Evolutionary conservation across 1,140 invertebrate species (phyloP).

Genomic region (Conopomorpha cramerella): DNA sequence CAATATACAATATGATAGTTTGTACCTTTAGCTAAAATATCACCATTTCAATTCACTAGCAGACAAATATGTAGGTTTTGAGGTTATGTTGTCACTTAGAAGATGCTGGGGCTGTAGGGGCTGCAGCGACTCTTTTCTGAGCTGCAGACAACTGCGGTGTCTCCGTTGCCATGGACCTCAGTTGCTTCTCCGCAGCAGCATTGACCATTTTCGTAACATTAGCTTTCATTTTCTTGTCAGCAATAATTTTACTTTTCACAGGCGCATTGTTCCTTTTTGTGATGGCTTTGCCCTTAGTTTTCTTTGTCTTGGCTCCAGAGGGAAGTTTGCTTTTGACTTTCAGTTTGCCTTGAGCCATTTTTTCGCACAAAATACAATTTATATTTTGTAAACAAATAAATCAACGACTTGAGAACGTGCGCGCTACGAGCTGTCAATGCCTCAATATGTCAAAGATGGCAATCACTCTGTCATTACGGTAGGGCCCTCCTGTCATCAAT

Average conservation of each 20-base stretch:
- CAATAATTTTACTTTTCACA: constrained; percentile 27
- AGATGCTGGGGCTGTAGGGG: constrained; percentile 33
- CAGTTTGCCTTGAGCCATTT: constrained; percentile 49
- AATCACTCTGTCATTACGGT: too few species aligned
- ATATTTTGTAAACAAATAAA: too few species aligned
- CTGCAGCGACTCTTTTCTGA: constrained; percentile 31
- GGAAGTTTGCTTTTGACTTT: constrained; percentile 50
- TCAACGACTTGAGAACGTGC: too few species aligned
- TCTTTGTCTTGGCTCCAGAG: constrained; percentile 33
- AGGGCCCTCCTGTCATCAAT: too few species aligned
- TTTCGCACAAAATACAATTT: too few species aligned
- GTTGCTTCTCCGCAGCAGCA: constrained; percentile 38
- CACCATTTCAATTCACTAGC: too few species aligned
- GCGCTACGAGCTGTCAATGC: too few species aligned
- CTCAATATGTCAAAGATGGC: too few species aligned
- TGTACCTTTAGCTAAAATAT: too few species aligned
- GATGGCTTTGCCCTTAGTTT: constrained; percentile 37
- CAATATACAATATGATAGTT: too few species aligned
- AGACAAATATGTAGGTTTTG: too few species aligned
- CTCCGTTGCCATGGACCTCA: constrained; percentile 31
- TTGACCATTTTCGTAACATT: constrained; percentile 51
- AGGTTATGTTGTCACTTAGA: constrained; percentile 13
- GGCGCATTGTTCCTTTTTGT: constrained; percentile 41
- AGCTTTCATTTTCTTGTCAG: constrained; percentile 42
- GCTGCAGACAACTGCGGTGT: constrained; percentile 35